Percentiles rank a stretch among this genome's conserved stretches.
Evolutionary conservation across 2,797 vertebrate genomes (phyloP).

Genomic region (Ctenopoma multispine): DNA sequence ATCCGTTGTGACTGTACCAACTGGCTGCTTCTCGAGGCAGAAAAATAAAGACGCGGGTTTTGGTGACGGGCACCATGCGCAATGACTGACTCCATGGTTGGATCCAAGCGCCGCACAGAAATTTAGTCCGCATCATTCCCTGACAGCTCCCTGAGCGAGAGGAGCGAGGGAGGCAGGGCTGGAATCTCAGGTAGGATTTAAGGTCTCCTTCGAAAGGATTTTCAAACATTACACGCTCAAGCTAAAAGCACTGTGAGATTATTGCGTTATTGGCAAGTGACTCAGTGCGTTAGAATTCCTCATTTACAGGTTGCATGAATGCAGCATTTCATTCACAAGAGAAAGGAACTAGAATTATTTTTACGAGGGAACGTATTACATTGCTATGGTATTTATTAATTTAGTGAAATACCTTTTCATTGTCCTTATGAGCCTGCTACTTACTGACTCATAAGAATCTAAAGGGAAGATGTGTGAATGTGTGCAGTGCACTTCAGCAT

Average conservation of each 20-base stretch:
- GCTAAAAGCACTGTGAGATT: slow-evolving; percentile 21
- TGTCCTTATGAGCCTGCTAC: slow-evolving; percentile 35
- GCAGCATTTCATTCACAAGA: slow-evolving; percentile 75
- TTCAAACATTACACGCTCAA: slow-evolving; percentile 41
- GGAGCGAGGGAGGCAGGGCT: slow-evolving; percentile 46
- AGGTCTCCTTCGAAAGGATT: slow-evolving; percentile 39
- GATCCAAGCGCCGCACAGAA: slow-evolving; percentile 64
- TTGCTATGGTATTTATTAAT: slow-evolving; percentile 45
- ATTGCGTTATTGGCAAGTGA: slow-evolving; percentile 40
- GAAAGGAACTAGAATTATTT: slow-evolving; percentile 27
- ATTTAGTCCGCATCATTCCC: slow-evolving; percentile 79
- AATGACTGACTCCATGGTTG: slow-evolving; percentile 69
- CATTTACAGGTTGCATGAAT: slow-evolving; percentile 71
- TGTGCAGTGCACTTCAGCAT: slow-evolving; percentile 29
- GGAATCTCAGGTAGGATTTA: slow-evolving; percentile 75
- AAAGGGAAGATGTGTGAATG: slow-evolving; percentile 12
- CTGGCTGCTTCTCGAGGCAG: slow-evolving; percentile 48
- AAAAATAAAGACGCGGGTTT: slow-evolving; percentile 36
- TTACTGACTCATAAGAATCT: slow-evolving; percentile 28
- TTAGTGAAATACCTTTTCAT: slow-evolving; percentile 32
- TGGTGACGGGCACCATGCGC: slow-evolving; percentile 77
- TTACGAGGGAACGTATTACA: slow-evolving; percentile 38
- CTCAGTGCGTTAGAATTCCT: slow-evolving; percentile 45
- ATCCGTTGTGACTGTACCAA: slow-evolving; percentile 55
- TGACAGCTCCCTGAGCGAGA: slow-evolving; percentile 70